Evolutionary conservation across 1,140 invertebrate species (phyloP), one percentile per base, ranked within the genome.

Genomic region (Drosophila kohkoa): DNA sequence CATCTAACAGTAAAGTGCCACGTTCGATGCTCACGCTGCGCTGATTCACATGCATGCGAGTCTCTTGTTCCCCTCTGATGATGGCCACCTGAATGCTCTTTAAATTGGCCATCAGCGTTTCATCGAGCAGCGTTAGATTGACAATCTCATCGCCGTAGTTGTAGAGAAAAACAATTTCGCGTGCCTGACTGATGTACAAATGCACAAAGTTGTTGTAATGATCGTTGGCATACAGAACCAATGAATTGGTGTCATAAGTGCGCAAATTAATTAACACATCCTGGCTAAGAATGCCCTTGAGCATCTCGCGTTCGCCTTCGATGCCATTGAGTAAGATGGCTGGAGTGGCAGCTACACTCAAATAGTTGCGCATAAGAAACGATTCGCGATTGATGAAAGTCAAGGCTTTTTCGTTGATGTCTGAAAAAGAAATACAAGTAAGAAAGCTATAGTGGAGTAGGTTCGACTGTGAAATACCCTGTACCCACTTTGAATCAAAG

Each of bases 161-260:
- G 87, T 97, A 98, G 1, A 97, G 93, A 83, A 97, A 98, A 0
- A 97, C 95, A 4, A 98, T 94, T 94, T 93, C 93, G 91, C 78
- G 95, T 1, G 95, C 95, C 68, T 96, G 95, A 63, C 95, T 95
- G 32, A 98, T 95, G 92, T 97, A 97, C 6, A 99, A 92, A 92
- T 98, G 97, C 45, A 98, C 95, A 92, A 99, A 99, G 92, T 99
- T 99, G 80, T 98, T 98, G 43, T 98, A 93, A 92, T 98, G 96
- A 93, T 99, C 98, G 90, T 98, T 98, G 4, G 97, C 97, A 83
- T 98, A 98, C 1, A 99, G 93, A 16, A 99, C 95, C 60, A 98
- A 90, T 0, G 97, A 96, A 75, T 96, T 95, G 32, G 94, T 94
- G 78, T 97, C 96, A 86, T 97, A 98, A 0, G 98, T 99, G 72